These are phyloP conservation scores for Lucilia sericata DNA, from an alignment of 1,140 invertebrate species.

Conservation along the genomic window DNA sequence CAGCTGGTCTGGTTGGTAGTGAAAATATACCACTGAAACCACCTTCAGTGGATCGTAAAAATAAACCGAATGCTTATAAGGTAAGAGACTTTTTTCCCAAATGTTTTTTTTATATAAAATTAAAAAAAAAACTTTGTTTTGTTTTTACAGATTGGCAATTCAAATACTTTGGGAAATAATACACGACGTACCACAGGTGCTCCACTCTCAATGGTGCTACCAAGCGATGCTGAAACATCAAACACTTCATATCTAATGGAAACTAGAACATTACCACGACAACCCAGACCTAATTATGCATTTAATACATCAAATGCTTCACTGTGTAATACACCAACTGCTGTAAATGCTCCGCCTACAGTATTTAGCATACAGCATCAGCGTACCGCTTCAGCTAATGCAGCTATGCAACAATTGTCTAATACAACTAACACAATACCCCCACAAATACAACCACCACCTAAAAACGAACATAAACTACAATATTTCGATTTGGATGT, in stretches of 20 bases:
- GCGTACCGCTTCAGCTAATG: slow-evolving; percentile 57
- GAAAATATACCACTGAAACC: slow-evolving; percentile 49
- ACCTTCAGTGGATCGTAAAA: slow-evolving; percentile 63
- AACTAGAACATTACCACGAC: slow-evolving; percentile 63
- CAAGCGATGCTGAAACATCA: slow-evolving; percentile 54
- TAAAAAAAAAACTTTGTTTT: background rate
- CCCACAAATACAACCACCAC: slow-evolving; percentile 34
- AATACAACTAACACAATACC: slow-evolving; percentile 2
- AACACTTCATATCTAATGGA: slow-evolving; percentile 52
- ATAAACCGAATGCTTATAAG: slow-evolving; percentile 63
- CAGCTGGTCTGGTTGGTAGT: slow-evolving; percentile 58
- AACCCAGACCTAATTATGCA: slow-evolving; percentile 52
- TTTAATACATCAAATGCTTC: slow-evolving; percentile 19
- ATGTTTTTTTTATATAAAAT: background rate
- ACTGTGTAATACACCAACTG: slow-evolving; percentile 47
- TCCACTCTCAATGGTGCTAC: slow-evolving; percentile 59
- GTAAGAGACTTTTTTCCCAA: slow-evolving; percentile 45
- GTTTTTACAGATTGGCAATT: slow-evolving; percentile 39
- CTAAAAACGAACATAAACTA: slow-evolving; percentile 60
- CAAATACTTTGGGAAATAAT: slow-evolving; percentile 43
- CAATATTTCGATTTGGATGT: slow-evolving; percentile 83
- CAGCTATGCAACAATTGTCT: slow-evolving; percentile 51
- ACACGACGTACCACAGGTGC: slow-evolving; percentile 57
- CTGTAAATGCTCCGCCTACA: slow-evolving; percentile 41
- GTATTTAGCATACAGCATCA: slow-evolving; percentile 59